These are phyloP conservation scores for Crypturellus tataupa DNA, from an alignment of 2,797 vertebrate species.

Conservation along the genomic window DNA sequence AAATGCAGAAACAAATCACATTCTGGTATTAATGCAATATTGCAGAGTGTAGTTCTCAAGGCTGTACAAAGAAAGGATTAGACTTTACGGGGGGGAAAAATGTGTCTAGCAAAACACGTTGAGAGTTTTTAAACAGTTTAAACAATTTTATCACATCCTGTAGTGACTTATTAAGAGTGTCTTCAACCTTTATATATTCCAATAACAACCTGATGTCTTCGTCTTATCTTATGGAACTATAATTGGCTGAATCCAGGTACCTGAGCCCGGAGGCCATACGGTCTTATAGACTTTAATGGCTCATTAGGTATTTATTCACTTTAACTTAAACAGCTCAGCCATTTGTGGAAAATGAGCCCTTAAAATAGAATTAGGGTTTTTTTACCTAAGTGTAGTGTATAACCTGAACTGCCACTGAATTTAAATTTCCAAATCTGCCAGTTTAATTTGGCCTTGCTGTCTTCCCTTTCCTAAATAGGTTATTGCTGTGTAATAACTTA, in stretches of 20 bases:
- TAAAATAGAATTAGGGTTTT: conserved; percentile 67
- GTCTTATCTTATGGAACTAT: conserved; percentile 60
- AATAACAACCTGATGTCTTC: conserved; percentile 67
- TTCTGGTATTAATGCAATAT: conserved; percentile 45
- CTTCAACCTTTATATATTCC: conserved; percentile 72
- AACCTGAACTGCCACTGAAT: conserved; percentile 45
- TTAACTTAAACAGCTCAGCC: conserved; percentile 72
- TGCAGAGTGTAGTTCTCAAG: conserved; percentile 5
- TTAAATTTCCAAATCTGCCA: conserved; percentile 30
- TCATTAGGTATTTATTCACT: conserved; percentile 78
- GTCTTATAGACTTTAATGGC: conserved; percentile 72
- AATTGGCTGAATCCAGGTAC: conserved; percentile 63
- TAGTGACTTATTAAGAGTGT: conserved; percentile 69
- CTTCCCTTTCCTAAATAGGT: background rate
- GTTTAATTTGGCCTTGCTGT: conserved; percentile 41
- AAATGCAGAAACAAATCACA: conserved; percentile 70
- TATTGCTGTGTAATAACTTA: background rate
- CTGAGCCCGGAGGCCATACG: conserved; percentile 45
- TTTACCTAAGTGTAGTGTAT: background rate
- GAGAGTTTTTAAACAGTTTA: conserved; percentile 61
- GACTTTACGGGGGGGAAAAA: conserved; percentile 9
- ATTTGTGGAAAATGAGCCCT: conserved; percentile 72
- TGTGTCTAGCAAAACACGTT: conserved; percentile 47
- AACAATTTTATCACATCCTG: conserved; percentile 68
- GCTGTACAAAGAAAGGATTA: conserved; percentile 43